Evolutionary conservation across 2,113 vertebrate genomes (phyloP).

Genomic region (Kryptolebias marmoratus): DNA sequence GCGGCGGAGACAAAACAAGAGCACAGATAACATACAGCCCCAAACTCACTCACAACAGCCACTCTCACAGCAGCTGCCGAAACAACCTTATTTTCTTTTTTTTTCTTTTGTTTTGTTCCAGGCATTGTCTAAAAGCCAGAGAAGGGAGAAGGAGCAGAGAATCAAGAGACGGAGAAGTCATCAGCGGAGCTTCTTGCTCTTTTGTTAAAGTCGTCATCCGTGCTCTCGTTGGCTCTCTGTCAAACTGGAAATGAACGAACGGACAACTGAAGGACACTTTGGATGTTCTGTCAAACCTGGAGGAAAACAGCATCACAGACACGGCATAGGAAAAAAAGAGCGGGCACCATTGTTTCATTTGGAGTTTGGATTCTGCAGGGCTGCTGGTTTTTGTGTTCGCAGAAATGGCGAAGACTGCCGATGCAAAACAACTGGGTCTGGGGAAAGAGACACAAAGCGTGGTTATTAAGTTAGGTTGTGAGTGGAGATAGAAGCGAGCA

Average conservation of each 20-base stretch:
- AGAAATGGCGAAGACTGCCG: slow-evolving; percentile 8
- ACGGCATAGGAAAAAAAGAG: slow-evolving; percentile 30
- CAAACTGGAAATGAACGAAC: not conserved
- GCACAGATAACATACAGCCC: slow-evolving; percentile 37
- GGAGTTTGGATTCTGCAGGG: slow-evolving; percentile 52
- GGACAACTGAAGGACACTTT: slow-evolving; percentile 19
- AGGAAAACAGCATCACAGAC: slow-evolving; percentile 30
- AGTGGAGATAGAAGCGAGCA: slow-evolving; percentile 6
- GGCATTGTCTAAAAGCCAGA: slow-evolving; percentile 76
- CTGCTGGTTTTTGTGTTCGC: slow-evolving; percentile 13
- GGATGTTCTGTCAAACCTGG: slow-evolving; percentile 13
- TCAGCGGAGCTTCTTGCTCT: slow-evolving; percentile 21
- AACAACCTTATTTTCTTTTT: slow-evolving; percentile 52
- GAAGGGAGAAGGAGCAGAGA: slow-evolving; percentile 69
- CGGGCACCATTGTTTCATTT: slow-evolving; percentile 8
- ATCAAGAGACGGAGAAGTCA: slow-evolving; percentile 53
- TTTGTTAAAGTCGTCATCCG: slow-evolving; percentile 37
- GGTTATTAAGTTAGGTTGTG: slow-evolving; percentile 42
- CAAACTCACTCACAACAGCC: slow-evolving; percentile 44
- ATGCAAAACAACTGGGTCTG: slow-evolving; percentile 11
- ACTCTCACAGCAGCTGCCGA: slow-evolving; percentile 59
- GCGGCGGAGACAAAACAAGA: slow-evolving; percentile 69
- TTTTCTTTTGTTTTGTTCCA: slow-evolving; percentile 26
- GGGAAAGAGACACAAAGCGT: slow-evolving; percentile 40
- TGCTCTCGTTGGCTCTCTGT: slow-evolving; percentile 9